phyloP scores from a whole-genome alignment of 2,888 invertebrate genomes.

The Neoaliturus tenellus region DNA sequence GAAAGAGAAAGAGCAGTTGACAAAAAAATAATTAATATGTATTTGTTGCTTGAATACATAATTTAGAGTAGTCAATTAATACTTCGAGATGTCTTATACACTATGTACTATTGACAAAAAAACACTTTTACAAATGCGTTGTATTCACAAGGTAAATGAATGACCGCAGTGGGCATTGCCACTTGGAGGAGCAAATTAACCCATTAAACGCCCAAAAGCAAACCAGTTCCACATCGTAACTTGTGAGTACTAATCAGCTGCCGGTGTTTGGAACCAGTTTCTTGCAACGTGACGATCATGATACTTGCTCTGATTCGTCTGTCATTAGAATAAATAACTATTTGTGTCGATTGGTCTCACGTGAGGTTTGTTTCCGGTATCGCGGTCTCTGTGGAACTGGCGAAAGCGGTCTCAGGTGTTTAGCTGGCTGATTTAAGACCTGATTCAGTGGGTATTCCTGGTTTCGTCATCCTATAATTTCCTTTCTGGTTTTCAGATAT shows the following conservation, averaged over 20 bases:
- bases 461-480: not conserved
- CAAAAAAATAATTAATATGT: not conserved
- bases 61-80: not conserved
- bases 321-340: too few relatives aligned
- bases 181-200: not conserved
- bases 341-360: too few relatives aligned
- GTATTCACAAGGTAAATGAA: not conserved
- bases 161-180: not conserved
- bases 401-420: not conserved
- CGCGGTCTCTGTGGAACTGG: not conserved
- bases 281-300: not conserved
- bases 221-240: not conserved
- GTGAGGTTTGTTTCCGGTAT: not conserved
- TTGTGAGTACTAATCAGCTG: not conserved
- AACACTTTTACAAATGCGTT: not conserved
- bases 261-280: not conserved
- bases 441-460: not conserved
- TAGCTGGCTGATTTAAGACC: not conserved
- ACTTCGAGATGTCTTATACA: not conserved
- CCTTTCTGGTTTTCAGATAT: not conserved
- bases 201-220: constrained; percentile 2
- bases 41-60: not conserved
- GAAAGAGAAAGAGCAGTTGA: too few relatives aligned
- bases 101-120: too few relatives aligned
- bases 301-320: not conserved